Base-by-base conservation (phyloP, 2,888 invertebrate genomes). In the Coelinius sp. region DNA sequence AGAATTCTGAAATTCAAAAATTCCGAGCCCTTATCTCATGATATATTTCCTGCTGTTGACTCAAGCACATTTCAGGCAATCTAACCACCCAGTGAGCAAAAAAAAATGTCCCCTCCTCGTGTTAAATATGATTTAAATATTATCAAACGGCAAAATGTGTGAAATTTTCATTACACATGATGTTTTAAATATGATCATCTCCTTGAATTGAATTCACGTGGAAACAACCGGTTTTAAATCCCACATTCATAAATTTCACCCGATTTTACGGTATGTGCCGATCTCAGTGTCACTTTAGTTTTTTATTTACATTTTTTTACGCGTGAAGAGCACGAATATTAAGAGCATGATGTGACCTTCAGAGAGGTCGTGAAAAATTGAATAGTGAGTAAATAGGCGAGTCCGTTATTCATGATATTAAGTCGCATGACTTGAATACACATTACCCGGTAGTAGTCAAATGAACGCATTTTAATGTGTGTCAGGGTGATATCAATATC, bases 221-320 rank as follows among this genome's bases (percentile, higher is more conserved):
- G 53, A 25, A 53, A 53, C 24, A 25, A 59, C 59, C 59, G 59
- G 59, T 59, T 59, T 35, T 17, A 35, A 59, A 59, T 59, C 59
- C 59, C 59, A 59, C 59, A 20, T 59, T 59, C 31, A 59, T 20
- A 22, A 31, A 59, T 17, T 59, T 59, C 31, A 31, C 59, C 31
- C 59, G 59, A 59, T 59, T 59, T 59, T 59, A 59, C 59, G 59
- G 59, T 59, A 35, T 35, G 31, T 1, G 35, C 53, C 52, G 52
- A 14, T 17, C 22, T 49, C 22, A 5, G 22, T 49, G 20, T 25
- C 24, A 25, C 53, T 53, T 14, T 14, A 41, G 27, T 24, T 53
- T 12, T 53, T 53, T 14, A 24, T 52, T 20, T 52, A 35, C 7
- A 35, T 10, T 41, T n/a, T 41, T n/a, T n/a, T n/a, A 10, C 41